These are phyloP conservation scores for Platanista minor DNA, from an alignment of 2,113 vertebrate species.

Conservation along the genomic window DNA sequence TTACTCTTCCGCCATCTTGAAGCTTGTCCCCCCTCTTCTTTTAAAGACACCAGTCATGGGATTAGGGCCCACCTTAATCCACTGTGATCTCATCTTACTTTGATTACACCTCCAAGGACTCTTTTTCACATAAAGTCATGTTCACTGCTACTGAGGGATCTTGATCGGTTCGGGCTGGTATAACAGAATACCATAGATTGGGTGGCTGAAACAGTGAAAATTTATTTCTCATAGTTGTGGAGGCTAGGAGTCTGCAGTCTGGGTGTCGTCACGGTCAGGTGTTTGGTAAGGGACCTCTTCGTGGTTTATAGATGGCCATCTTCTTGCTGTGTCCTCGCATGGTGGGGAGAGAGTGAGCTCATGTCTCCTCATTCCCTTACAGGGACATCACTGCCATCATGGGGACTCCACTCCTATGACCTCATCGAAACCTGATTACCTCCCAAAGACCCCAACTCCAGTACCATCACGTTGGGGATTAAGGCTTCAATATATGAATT, in stretches of 20 bases:
- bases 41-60: background rate
- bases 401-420: background rate
- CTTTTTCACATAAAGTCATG: background rate
- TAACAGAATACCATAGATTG: background rate
- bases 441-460: background rate
- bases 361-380: background rate
- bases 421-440: background rate
- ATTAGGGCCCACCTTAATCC: background rate
- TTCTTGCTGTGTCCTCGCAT: background rate
- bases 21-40: background rate
- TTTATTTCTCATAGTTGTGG: background rate
- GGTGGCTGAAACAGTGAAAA: background rate
- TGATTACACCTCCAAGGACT: background rate
- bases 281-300: background rate
- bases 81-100: background rate
- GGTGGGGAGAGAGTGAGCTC: background rate
- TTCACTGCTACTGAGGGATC: background rate
- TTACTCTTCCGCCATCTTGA: no score
- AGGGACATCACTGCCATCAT: background rate
- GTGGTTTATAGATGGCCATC: background rate
- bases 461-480: background rate
- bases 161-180: background rate
- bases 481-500: background rate
- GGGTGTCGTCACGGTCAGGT: background rate
- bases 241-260: background rate